Evolutionary conservation across 2,797 vertebrate species (phyloP).

Genomic region (Silurus lanzhouensis): DNA sequence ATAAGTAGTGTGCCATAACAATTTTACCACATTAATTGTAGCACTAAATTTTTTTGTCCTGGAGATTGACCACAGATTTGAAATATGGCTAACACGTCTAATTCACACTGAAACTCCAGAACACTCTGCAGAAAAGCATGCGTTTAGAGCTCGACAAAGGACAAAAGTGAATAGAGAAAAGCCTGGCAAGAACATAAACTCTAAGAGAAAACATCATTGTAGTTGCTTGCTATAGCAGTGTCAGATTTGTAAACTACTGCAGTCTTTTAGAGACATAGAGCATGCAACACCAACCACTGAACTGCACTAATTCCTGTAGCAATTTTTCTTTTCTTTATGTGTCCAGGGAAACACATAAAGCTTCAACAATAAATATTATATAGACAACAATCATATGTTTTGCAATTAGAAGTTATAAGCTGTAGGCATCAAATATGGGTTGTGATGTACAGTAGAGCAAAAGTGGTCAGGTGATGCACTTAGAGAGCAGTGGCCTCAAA

Average conservation of each 20-base stretch:
- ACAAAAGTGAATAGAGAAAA: background rate
- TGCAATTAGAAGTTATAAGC: too few relatives aligned
- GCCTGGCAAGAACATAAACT: background rate
- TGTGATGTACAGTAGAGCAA: too few relatives aligned
- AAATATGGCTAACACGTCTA: constrained; percentile 44
- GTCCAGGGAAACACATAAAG: too few relatives aligned
- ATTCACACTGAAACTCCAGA: constrained; percentile 4
- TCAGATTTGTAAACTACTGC: background rate
- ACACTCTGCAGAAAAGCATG: constrained; percentile 26
- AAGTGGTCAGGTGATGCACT: too few relatives aligned
- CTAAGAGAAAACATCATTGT: background rate
- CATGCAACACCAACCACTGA: background rate
- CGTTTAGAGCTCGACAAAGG: background rate
- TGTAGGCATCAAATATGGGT: too few relatives aligned
- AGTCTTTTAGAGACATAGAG: background rate
- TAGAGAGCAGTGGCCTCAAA: too few relatives aligned
- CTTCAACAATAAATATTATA: too few relatives aligned
- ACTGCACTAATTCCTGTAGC: too few relatives aligned
- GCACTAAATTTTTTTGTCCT: background rate
- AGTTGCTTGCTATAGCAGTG: background rate
- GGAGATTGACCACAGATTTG: background rate
- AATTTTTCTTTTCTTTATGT: too few relatives aligned
- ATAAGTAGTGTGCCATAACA: constrained; percentile 12
- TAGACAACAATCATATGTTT: too few relatives aligned
- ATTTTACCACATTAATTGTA: background rate